Evolutionary conservation across 2,797 vertebrate genomes (phyloP).

Genomic region (Botia kubotai): DNA sequence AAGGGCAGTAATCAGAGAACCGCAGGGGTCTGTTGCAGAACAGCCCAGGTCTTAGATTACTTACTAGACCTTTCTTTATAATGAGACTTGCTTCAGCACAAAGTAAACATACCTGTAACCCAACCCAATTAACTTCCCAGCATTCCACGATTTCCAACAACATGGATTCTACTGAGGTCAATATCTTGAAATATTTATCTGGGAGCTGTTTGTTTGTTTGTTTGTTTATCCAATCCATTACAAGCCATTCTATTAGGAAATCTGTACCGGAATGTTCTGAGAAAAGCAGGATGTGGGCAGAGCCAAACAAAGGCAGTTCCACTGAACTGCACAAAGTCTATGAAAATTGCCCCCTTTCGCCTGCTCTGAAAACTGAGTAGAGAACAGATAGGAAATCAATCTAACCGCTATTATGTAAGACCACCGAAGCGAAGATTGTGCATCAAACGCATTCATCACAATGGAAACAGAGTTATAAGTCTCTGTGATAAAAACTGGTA

Average conservation of each 20-base stretch:
- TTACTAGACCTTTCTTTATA: not conserved
- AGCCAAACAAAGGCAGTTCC: not conserved
- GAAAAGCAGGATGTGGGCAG: conserved; percentile 15
- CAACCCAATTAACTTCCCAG: not conserved
- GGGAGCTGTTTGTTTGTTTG: not conserved
- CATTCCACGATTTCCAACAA: not conserved
- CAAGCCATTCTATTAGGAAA: not conserved
- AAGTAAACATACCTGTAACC: not conserved
- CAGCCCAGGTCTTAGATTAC: conserved; percentile 44
- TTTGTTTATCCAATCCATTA: conserved; percentile 1
- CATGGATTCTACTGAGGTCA: not conserved
- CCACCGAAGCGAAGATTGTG: not conserved
- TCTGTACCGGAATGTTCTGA: conserved; percentile 1
- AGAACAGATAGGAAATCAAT: conserved; percentile 6
- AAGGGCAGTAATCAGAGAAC: conserved; percentile 48
- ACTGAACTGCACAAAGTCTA: not conserved
- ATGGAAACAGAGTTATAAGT: conserved; percentile 41
- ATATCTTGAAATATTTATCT: not conserved
- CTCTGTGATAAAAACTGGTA: not conserved
- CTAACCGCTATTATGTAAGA: not conserved
- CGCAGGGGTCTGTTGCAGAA: not conserved
- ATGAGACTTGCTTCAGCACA: conserved; percentile 9
- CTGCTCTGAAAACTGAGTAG: not conserved
- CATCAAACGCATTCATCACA: conserved; percentile 8
- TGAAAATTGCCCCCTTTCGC: not conserved